Evolutionary conservation across 2,113 vertebrate genomes (phyloP).

Genomic region (Strix aluco): DNA sequence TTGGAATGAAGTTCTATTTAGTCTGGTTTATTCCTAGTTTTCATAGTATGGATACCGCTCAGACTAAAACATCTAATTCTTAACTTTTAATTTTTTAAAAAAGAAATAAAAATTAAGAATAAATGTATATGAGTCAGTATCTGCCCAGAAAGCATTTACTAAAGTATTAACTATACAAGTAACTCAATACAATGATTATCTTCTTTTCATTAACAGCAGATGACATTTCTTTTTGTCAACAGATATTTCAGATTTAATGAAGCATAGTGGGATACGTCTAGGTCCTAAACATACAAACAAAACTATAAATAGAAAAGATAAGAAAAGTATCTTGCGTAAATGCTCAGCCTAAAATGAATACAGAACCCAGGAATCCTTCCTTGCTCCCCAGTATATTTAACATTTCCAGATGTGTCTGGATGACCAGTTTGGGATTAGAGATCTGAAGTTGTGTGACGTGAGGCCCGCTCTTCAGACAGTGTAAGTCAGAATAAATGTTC

Average conservation of each 20-base stretch:
- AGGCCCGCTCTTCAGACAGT: not conserved
- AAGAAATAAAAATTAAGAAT: not conserved
- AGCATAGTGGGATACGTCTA: not conserved
- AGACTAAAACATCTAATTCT: not conserved
- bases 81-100: not conserved
- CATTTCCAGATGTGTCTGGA: constrained; percentile 52
- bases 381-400: constrained; percentile 21
- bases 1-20: not conserved
- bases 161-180: not conserved
- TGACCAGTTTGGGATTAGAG: constrained; percentile 9
- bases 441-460: not conserved
- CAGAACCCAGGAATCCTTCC: constrained; percentile 42
- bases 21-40: not conserved
- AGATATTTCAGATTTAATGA: constrained; percentile 26
- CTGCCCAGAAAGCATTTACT: not conserved
- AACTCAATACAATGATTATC: not conserved
- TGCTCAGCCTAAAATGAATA: constrained; percentile 2
- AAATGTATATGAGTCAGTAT: not conserved
- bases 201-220: constrained; percentile 14
- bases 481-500: not conserved
- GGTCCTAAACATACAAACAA: constrained; percentile 41
- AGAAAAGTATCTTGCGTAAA: constrained; percentile 40
- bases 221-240: not conserved
- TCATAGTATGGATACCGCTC: not conserved
- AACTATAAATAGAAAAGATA: constrained; percentile 53